These are phyloP conservation scores for Leucoraja ocellata DNA, from an alignment of 2,797 vertebrate species.

Conservation along the genomic window DNA sequence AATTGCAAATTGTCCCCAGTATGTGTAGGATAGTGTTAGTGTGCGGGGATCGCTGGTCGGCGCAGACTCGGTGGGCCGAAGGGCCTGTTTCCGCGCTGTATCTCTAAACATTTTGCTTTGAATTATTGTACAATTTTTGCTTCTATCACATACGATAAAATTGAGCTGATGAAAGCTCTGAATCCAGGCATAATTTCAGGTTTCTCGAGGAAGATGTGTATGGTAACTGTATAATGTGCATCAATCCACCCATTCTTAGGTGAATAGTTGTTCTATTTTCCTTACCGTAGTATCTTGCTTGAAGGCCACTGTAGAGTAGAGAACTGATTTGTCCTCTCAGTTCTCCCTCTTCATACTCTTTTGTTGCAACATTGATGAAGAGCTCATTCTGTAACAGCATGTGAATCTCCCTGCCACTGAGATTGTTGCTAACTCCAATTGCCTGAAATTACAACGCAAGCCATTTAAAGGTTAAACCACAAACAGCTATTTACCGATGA, in stretches of 20 bases:
- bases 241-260: neutral
- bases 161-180: neutral
- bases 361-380: slow-evolving; percentile 85
- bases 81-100: too few species aligned
- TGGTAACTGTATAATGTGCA: neutral
- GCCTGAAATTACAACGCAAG: slow-evolving; percentile 47
- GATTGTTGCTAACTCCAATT: slow-evolving; percentile 63
- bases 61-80: too few species aligned
- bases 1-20: too few species aligned
- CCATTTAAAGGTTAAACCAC: neutral
- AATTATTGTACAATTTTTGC: neutral
- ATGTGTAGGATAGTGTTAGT: too few species aligned
- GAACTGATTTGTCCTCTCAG: slow-evolving; percentile 79
- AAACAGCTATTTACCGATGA: neutral
- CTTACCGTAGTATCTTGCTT: slow-evolving; percentile 68
- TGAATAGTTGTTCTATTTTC: slow-evolving; percentile 39
- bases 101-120: too few species aligned
- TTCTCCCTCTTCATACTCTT: slow-evolving; percentile 77
- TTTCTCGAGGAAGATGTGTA: neutral
- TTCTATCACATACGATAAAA: neutral
- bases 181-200: too few species aligned
- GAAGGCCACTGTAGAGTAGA: slow-evolving; percentile 75
- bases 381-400: slow-evolving; percentile 95
- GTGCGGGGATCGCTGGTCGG: too few species aligned
- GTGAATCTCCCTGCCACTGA: slow-evolving; percentile 80